Evolutionary conservation across 2,113 vertebrate species (phyloP), one percentile per base, ranked within the genome.

Genomic region (Lutjanus erythropterus): DNA sequence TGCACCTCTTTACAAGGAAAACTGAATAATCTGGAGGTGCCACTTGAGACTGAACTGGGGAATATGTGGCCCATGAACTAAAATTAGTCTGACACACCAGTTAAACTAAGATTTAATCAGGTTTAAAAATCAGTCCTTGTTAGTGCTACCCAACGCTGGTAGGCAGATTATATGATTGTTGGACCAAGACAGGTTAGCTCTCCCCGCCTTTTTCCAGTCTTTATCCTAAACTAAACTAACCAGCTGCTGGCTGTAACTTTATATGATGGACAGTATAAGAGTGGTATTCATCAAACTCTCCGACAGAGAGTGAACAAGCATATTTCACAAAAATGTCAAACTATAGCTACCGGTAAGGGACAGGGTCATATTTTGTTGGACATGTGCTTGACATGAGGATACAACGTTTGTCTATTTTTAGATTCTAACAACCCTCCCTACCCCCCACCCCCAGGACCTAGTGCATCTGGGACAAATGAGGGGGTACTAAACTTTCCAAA

Each of bases 401-500:
- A 25, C 46, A 18, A 47, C 6, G 14, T 58, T 0, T 60, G 21
- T 31, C 23, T 66, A n/a, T n/a, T 33, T 31, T 52, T 16, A 29
- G 35, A 44, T 39, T 15, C 52, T 23, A 21, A 41, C 16, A 21
- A 7, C 21, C 35, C 2, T 5, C 6, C 2, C 46, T 8, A 18
- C 46, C 46, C 1, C 16, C 27, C 27, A 69, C 41, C n/a, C 23
- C 21, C 16, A 50, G 11, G 12, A 21, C 68, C 41, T 41, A 11
- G 8, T 49, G 55, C 23, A 84, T 65, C 9, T 44, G 41, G 44
- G 25, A 23, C 25, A 46, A 44, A 58, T 2, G n/a, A 41, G 39
- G 41, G 49, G 37, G 5, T 10, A 25, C 55, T 70, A 56, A 81
- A 46, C 18, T 35, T 64, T 89, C 49, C 42, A 68, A 59, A 81